phyloP scores from a whole-genome alignment of 1,140 invertebrate genomes.

The Zaprionus ornatus region DNA sequence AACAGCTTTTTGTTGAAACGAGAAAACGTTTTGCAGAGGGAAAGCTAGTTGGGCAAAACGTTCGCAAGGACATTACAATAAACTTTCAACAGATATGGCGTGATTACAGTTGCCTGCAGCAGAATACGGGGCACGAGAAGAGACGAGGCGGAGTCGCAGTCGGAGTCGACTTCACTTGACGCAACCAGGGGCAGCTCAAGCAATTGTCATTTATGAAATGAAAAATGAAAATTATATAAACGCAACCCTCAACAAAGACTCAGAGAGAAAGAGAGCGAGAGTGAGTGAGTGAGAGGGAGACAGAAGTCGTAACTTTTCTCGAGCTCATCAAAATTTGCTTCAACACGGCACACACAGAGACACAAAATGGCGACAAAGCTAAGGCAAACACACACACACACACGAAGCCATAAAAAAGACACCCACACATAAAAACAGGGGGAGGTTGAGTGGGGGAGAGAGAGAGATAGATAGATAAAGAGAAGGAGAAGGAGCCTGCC shows the following conservation, averaged over 20 bases:
- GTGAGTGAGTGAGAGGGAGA: background rate
- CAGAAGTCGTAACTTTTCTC: slow-evolving; percentile 55
- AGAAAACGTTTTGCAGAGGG: background rate
- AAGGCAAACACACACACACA: slow-evolving; percentile 27
- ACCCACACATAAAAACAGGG: slow-evolving; percentile 36
- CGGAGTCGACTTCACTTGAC: background rate
- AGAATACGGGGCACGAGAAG: slow-evolving; percentile 7
- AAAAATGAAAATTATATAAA: slow-evolving; percentile 70
- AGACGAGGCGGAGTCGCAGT: background rate
- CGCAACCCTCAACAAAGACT: slow-evolving; percentile 20
- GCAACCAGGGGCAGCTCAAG: slow-evolving; percentile 11
- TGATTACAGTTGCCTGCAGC: slow-evolving; percentile 75
- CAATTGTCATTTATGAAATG: slow-evolving; percentile 77
- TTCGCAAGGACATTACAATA: slow-evolving; percentile 50
- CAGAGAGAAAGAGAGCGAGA: slow-evolving; percentile 4
- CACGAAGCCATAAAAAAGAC: slow-evolving; percentile 12
- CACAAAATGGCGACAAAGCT: slow-evolving; percentile 67
- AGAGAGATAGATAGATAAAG: background rate
- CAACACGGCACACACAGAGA: slow-evolving; percentile 35
- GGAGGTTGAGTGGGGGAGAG: background rate
- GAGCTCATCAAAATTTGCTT: slow-evolving; percentile 76
- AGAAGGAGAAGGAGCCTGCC: background rate
- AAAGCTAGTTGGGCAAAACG: slow-evolving; percentile 9
- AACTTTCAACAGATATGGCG: slow-evolving; percentile 81
- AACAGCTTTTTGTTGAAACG: slow-evolving; percentile 14